These are phyloP conservation scores for Protonemura montana DNA, from an alignment of 2,888 invertebrate species.

Conservation along the genomic window DNA sequence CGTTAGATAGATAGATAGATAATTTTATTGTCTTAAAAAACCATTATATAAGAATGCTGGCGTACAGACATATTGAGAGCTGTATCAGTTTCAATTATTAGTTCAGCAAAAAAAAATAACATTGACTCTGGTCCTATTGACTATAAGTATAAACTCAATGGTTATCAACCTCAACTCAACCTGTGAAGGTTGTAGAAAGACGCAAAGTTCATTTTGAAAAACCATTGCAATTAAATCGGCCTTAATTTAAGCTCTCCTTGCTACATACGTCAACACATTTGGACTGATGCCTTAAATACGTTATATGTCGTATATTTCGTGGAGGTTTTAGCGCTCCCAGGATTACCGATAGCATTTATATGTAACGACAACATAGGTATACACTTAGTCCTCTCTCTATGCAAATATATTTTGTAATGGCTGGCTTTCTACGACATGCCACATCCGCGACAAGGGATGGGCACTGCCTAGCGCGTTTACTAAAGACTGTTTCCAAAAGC, in stretches of 20 bases:
- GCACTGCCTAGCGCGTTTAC: not conserved
- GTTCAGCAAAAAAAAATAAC: too few species aligned
- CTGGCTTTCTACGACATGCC: not conserved
- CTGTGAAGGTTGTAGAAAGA: too few species aligned
- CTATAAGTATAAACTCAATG: too few species aligned
- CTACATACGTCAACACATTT: not conserved
- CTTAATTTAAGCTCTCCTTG: not conserved
- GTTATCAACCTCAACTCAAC: too few species aligned
- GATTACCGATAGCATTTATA: conserved; percentile 7
- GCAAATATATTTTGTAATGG: not conserved
- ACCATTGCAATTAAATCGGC: not conserved
- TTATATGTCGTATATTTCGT: not conserved
- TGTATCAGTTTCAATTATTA: too few species aligned
- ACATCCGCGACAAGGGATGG: conserved; percentile 12
- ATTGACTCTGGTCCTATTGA: too few species aligned
- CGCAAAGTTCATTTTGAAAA: not conserved
- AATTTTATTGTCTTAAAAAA: too few species aligned
- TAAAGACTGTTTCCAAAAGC: not conserved
- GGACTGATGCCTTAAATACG: not conserved
- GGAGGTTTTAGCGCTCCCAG: not conserved
- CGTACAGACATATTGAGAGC: too few species aligned
- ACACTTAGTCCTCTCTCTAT: conserved; percentile 12
- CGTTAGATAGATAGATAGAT: too few species aligned
- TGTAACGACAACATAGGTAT: not conserved
- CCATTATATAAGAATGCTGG: too few species aligned